phyloP scores from a whole-genome alignment of 1,140 invertebrate species.

The Drosophila leontia region DNA sequence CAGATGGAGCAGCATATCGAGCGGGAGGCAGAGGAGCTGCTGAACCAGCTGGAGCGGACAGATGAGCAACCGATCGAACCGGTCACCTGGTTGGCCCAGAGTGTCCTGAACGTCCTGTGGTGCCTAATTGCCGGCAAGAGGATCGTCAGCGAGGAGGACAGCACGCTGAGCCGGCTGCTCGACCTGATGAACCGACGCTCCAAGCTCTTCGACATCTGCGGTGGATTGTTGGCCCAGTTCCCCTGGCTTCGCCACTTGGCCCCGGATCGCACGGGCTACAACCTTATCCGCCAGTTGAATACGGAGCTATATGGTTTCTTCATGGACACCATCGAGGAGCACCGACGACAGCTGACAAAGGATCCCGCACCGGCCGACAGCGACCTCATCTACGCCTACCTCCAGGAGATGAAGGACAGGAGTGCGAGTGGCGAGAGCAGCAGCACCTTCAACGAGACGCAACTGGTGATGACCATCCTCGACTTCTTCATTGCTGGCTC shows the following conservation, averaged over 20 bases:
- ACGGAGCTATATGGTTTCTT: constrained; percentile 87
- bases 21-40: constrained; percentile 87
- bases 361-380: constrained; percentile 85
- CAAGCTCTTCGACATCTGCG: constrained; percentile 89
- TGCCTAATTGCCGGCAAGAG: constrained; percentile 88
- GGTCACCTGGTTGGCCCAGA: constrained; percentile 86
- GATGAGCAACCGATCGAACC: constrained; percentile 77
- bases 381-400: constrained; percentile 90
- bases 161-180: constrained; percentile 87
- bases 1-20: constrained; percentile 90
- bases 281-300: constrained; percentile 88
- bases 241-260: constrained; percentile 90
- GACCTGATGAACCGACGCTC: constrained; percentile 88
- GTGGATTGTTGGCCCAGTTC: constrained; percentile 88
- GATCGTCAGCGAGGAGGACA: constrained; percentile 85
- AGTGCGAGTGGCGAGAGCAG: constrained; percentile 73
- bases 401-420: constrained; percentile 88
- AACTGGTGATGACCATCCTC: constrained; percentile 89
- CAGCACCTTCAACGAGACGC: constrained; percentile 88
- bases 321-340: constrained; percentile 88
- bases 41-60: constrained; percentile 85
- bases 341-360: constrained; percentile 86
- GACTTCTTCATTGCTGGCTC: constrained; percentile 91
- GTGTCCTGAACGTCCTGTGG: constrained; percentile 92
- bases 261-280: constrained; percentile 89